Conservation (phyloP, 2,888 invertebrate species). For the Drosophila testacea region DNA sequence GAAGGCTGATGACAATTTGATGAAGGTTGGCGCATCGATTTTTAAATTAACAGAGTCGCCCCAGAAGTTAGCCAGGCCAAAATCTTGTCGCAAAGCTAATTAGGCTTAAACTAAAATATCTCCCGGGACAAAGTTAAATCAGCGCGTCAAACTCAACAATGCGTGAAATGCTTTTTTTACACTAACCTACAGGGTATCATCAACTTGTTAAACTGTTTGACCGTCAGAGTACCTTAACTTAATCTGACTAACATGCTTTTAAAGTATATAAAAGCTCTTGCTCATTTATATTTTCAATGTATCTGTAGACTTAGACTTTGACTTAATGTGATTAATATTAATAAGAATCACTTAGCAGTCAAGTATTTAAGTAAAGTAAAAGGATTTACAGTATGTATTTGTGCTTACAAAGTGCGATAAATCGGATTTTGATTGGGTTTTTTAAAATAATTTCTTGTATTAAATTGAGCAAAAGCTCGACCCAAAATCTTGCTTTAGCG, state of each 20-base stretch:
- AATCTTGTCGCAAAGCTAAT: slow-evolving; percentile 68
- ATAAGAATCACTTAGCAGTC: too few relatives aligned
- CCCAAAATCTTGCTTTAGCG: too few relatives aligned
- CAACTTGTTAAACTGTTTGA: slow-evolving; percentile 1
- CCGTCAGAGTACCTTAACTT: too few relatives aligned
- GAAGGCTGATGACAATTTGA: slow-evolving; percentile 76
- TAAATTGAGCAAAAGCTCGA: too few relatives aligned
- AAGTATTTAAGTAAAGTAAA: too few relatives aligned
- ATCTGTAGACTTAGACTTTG: too few relatives aligned
- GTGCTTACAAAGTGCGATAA: too few relatives aligned
- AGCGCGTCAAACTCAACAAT: slow-evolving; percentile 71
- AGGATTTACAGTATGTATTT: too few relatives aligned
- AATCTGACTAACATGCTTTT: too few relatives aligned
- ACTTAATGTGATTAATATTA: too few relatives aligned
- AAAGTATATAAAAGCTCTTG: background rate
- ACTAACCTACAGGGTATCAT: slow-evolving; percentile 17
- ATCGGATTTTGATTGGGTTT: too few relatives aligned
- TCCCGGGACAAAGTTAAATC: slow-evolving; percentile 67
- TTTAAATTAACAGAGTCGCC: slow-evolving; percentile 74
- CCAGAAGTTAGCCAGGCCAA: slow-evolving; percentile 53
- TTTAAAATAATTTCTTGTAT: too few relatives aligned
- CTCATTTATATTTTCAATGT: background rate
- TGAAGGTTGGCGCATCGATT: slow-evolving; percentile 76
- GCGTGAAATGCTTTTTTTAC: slow-evolving; percentile 70
- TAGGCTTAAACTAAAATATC: slow-evolving; percentile 75